Evolutionary conservation across 2,888 invertebrate genomes (phyloP).

Genomic region (Lomographa bimaculata): DNA sequence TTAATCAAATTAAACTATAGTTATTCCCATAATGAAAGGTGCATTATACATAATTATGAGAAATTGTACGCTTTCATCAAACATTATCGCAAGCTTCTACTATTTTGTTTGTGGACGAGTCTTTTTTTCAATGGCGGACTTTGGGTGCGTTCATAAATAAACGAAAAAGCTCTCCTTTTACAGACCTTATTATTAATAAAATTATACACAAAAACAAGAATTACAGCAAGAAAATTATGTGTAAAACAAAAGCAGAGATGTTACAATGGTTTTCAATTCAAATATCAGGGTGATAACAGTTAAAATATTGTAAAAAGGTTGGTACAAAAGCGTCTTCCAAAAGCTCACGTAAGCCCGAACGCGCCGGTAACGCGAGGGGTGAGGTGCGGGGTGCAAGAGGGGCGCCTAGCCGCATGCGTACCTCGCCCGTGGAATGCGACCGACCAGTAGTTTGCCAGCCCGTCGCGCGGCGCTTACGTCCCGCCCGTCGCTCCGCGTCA

Average conservation of each 20-base stretch:
- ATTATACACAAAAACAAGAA: no score
- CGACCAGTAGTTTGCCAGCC: conserved; percentile 72
- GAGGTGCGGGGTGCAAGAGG: conserved; percentile 36
- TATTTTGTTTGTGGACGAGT: conserved; percentile 16
- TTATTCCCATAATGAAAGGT: conserved; percentile 9
- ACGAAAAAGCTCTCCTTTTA: conserved; percentile 14
- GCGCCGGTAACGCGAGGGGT: conserved; percentile 50
- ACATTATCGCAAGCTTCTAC: conserved; percentile 11
- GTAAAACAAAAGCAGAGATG: no score
- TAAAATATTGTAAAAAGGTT: conserved; percentile 5
- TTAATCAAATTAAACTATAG: conserved; percentile 11
- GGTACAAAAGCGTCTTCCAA: conserved; percentile 33
- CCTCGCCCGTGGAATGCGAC: conserved; percentile 49
- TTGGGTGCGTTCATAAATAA: conserved; percentile 15
- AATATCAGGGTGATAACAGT: no score
- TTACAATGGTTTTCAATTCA: no score
- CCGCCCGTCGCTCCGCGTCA: conserved; percentile 50
- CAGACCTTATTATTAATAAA: no score
- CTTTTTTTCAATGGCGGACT: conserved; percentile 22
- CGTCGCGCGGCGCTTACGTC: conserved; percentile 67
- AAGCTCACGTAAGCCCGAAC: conserved; percentile 64
- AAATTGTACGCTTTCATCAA: conserved; percentile 14
- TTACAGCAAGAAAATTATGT: no score
- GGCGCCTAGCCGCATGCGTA: conserved; percentile 70
- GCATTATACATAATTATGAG: conserved; percentile 16